phyloP scores from a whole-genome alignment of 2,888 invertebrate genomes.

The Ellobium chinense region DNA sequence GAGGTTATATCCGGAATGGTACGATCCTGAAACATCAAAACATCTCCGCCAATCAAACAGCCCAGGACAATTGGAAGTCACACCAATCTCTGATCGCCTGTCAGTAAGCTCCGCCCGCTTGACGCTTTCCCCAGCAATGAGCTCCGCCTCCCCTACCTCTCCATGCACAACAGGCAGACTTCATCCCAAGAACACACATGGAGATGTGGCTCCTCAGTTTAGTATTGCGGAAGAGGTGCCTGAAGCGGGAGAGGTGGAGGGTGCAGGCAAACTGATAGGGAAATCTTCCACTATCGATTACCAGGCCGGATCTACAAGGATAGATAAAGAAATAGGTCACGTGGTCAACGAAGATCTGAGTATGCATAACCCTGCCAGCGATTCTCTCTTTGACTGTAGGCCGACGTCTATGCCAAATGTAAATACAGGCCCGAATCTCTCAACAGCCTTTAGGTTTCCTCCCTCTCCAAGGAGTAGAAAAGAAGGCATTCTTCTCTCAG shows the following conservation, averaged over 20 bases:
- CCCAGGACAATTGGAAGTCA: background rate
- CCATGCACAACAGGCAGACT: background rate
- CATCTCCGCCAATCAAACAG: background rate
- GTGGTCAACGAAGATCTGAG: background rate
- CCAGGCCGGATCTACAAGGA: background rate
- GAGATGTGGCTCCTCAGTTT: background rate
- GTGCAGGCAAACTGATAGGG: background rate
- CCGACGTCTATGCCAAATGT: background rate
- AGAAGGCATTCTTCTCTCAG: background rate
- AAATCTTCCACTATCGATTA: background rate
- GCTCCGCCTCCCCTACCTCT: background rate
- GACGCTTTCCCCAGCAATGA: background rate
- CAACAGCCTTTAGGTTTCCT: background rate
- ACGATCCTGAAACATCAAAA: slow-evolving; percentile 1
- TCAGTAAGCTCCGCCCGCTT: background rate
- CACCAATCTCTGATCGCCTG: background rate
- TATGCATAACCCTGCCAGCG: background rate
- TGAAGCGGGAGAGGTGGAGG: background rate
- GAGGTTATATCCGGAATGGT: slow-evolving; percentile 2
- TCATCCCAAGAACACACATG: background rate
- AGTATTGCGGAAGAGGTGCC: background rate
- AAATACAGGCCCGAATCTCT: no score
- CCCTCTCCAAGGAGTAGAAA: background rate
- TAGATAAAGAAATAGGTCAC: background rate
- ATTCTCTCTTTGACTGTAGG: background rate